phyloP scores from a whole-genome alignment of 2,113 vertebrate species.

The Mionectes macconnelli region DNA sequence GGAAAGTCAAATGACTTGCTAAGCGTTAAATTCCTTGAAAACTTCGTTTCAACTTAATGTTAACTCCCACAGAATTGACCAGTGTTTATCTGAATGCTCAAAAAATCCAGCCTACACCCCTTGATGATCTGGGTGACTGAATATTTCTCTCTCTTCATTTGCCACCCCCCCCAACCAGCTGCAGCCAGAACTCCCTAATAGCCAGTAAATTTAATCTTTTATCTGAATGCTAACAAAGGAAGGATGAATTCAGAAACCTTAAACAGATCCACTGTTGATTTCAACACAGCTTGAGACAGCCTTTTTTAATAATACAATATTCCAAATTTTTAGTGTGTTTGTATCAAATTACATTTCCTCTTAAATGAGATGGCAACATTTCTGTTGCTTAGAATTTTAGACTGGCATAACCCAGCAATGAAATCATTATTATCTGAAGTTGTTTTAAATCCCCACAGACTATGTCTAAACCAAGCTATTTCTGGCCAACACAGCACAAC shows the following conservation, averaged over 20 bases:
- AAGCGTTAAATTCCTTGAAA: not conserved
- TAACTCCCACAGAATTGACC: not conserved
- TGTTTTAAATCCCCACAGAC: not conserved
- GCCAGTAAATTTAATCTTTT: slow-evolving; percentile 19
- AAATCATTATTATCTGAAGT: not conserved
- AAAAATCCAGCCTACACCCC: not conserved
- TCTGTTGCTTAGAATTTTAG: slow-evolving; percentile 6
- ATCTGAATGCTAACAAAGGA: slow-evolving; percentile 41
- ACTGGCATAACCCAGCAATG: slow-evolving; percentile 9
- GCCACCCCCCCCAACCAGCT: not conserved
- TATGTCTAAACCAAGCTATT: not conserved
- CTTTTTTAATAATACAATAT: slow-evolving; percentile 31
- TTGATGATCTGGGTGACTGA: not conserved
- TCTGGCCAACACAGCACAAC: not conserved
- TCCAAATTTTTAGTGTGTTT: not conserved
- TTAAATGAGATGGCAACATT: not conserved
- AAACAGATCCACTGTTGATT: slow-evolving; percentile 14
- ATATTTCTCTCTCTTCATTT: not conserved
- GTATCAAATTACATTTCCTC: slow-evolving; percentile 29
- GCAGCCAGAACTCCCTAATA: not conserved
- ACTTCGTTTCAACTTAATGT: not conserved
- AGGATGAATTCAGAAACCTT: slow-evolving; percentile 37
- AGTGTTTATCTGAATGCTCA: not conserved
- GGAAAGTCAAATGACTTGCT: not conserved
- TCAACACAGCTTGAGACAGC: slow-evolving; percentile 7